phyloP scores from a whole-genome alignment of 2,797 vertebrate species.

The Dendrocincla tyrannina region DNA sequence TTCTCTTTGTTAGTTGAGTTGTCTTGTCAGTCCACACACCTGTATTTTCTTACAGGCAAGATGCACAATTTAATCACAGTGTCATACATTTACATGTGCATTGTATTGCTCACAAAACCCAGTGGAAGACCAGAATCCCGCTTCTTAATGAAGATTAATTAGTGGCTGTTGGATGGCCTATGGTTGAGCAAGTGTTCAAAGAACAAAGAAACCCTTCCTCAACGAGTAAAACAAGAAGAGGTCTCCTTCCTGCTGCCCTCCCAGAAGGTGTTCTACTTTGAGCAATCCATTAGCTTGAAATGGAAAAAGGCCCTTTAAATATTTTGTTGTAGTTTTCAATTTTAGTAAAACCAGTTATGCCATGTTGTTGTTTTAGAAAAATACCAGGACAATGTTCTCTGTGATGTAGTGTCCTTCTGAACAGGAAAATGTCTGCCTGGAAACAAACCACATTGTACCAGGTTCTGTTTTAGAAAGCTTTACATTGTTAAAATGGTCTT shows the following conservation, averaged over 20 bases:
- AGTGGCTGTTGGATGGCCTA: not conserved
- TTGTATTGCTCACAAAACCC: not conserved
- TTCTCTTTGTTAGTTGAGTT: not conserved
- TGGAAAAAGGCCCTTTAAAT: not conserved
- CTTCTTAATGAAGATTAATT: not conserved
- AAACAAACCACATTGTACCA: not conserved
- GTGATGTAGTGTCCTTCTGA: not conserved
- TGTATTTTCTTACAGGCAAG: not conserved
- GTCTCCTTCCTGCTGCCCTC: not conserved
- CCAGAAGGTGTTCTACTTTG: not conserved
- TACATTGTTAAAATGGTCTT: not conserved
- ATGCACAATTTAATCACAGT: not conserved
- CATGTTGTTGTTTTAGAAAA: not conserved
- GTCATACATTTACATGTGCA: not conserved
- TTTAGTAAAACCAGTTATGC: not conserved
- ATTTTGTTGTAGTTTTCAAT: not conserved
- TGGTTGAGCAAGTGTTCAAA: not conserved
- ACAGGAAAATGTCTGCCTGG: not conserved
- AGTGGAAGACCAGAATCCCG: not conserved
- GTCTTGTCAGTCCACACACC: not conserved
- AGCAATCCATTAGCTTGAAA: not conserved
- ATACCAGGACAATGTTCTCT: accelerated
- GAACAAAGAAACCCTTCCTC: not conserved
- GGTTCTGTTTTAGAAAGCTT: not conserved
- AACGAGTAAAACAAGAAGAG: not conserved